A percentile compares a stretch with the other conserved stretches of the same genome.
Evolutionary conservation across 2,797 vertebrate genomes (phyloP).

Genomic region (Urocyon cinereoargenteus): DNA sequence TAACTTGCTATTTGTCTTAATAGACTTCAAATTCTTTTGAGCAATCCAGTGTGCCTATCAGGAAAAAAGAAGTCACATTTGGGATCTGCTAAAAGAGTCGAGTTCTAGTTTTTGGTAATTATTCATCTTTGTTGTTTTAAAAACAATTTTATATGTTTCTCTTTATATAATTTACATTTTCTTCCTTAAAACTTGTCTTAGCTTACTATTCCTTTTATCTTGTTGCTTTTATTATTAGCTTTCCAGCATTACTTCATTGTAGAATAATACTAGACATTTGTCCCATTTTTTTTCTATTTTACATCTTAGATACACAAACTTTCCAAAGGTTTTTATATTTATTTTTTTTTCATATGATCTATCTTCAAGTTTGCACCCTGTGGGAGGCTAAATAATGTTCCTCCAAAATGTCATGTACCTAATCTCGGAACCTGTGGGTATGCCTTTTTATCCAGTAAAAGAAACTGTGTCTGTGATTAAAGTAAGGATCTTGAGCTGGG

Average conservation of each 20-base stretch:
- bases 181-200: not conserved
- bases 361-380: not conserved
- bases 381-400: not conserved
- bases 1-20: constrained; percentile 63
- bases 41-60: constrained; percentile 30
- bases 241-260: not conserved
- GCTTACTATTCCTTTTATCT: not conserved
- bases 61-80: constrained; percentile 24
- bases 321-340: constrained; percentile 1
- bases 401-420: not conserved
- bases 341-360: not conserved
- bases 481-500: not conserved
- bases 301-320: not conserved
- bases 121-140: constrained; percentile 48
- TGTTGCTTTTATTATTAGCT: constrained; percentile 21
- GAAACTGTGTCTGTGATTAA: not conserved
- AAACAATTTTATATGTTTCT: constrained; percentile 16
- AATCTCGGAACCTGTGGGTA: not conserved
- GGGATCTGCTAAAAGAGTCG: not conserved
- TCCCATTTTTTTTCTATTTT: not conserved
- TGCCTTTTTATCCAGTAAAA: not conserved
- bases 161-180: not conserved
- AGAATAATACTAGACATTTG: not conserved
- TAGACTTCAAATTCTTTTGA: constrained; percentile 51
- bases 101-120: constrained; percentile 44